A percentile compares a stretch with the other conserved stretches of the same genome.
phyloP scores from a whole-genome alignment of 2,113 vertebrate genomes.

The Plecturocebus donacophilus region DNA sequence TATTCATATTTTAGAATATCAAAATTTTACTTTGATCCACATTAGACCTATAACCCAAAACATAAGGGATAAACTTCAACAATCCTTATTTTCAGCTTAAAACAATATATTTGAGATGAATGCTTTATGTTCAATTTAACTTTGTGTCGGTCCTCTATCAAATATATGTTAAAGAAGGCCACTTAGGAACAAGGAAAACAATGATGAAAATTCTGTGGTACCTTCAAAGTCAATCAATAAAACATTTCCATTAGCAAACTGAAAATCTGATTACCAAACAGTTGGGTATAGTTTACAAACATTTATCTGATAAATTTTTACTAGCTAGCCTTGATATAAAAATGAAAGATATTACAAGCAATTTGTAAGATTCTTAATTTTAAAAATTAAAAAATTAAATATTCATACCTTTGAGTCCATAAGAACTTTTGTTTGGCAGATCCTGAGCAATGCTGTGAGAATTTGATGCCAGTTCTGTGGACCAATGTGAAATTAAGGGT shows the following conservation, averaged over 20 bases:
- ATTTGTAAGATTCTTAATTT: background rate
- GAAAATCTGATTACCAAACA: background rate
- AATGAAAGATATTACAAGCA: background rate
- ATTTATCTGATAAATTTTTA: background rate
- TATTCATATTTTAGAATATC: background rate
- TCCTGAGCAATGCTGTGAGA: conserved; percentile 50
- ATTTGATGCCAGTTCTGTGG: conserved; percentile 32
- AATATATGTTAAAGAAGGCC: background rate
- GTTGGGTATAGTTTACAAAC: background rate
- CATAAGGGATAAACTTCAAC: background rate
- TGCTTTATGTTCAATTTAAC: background rate
- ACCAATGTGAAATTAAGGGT: conserved; percentile 52
- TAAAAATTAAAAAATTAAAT: background rate
- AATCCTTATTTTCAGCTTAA: background rate
- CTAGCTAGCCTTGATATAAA: conserved; percentile 9
- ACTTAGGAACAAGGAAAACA: background rate
- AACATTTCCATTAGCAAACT: conserved; percentile 14
- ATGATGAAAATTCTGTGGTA: background rate
- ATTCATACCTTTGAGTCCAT: conserved; percentile 59
- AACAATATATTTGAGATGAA: background rate
- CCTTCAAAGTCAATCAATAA: background rate
- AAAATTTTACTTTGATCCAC: background rate
- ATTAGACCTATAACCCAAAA: background rate
- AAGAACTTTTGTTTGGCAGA: conserved; percentile 67
- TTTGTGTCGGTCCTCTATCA: background rate